phyloP scores from a whole-genome alignment of 2,113 vertebrate species.

The Mohoua ochrocephala region DNA sequence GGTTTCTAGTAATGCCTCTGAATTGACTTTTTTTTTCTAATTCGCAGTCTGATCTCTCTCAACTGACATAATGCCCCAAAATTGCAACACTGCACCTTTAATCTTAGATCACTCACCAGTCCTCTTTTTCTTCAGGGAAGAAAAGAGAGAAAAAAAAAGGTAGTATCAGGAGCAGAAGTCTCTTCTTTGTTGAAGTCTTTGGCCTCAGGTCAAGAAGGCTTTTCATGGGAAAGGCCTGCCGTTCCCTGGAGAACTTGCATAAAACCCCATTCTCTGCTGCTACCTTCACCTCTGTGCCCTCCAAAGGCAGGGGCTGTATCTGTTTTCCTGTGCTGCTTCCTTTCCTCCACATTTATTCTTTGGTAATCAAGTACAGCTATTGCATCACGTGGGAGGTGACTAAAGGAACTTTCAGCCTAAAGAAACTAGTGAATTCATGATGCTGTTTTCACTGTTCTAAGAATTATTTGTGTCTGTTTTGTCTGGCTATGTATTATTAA shows the following conservation, averaged over 20 bases:
- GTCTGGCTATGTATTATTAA: not conserved
- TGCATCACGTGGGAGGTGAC: not conserved
- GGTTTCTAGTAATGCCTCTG: not conserved
- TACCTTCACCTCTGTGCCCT: not conserved
- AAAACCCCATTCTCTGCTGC: not conserved
- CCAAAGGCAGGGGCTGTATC: not conserved
- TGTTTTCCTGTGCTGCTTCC: not conserved
- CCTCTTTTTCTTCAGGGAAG: not conserved
- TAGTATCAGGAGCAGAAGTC: constrained; percentile 3
- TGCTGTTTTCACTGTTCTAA: not conserved
- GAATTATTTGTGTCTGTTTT: not conserved
- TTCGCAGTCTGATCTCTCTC: not conserved
- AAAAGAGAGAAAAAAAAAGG: not conserved
- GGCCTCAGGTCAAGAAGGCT: constrained; percentile 25
- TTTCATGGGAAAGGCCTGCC: not conserved
- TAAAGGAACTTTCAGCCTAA: not conserved
- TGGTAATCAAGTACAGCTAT: not conserved
- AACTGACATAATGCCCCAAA: not conserved
- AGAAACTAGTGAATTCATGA: not conserved
- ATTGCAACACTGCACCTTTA: constrained; percentile 1
- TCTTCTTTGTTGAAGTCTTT: constrained; percentile 32
- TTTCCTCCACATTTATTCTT: not conserved
- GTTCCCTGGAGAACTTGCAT: constrained; percentile 29
- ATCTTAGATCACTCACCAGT: not conserved
- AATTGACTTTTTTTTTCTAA: not conserved